Conservation (phyloP, 2,888 invertebrate genomes). For the Lottia gigantea region DNA sequence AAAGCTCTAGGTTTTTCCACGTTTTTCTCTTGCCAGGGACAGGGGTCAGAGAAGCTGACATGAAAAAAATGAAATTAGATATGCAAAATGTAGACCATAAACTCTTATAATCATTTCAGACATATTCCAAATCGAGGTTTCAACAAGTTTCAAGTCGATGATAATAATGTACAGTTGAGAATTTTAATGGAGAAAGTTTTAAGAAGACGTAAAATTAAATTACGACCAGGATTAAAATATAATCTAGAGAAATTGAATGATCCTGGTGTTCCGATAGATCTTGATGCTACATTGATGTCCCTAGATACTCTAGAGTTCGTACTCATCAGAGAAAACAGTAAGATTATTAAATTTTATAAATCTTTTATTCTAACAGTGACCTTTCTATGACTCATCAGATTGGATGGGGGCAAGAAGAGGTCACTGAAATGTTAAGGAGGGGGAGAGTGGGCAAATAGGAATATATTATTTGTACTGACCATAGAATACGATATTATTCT, state of each 20-base stretch:
- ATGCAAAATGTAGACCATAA: too few species aligned
- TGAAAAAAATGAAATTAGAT: too few species aligned
- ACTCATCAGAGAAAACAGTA: constrained; percentile 66
- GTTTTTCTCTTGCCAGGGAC: too few species aligned
- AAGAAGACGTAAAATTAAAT: constrained; percentile 57
- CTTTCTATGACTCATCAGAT: too few species aligned
- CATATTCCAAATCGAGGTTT: constrained; percentile 65
- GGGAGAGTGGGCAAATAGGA: too few species aligned
- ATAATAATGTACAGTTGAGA: constrained; percentile 51
- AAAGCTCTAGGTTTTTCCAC: too few species aligned
- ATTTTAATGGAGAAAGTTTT: constrained; percentile 61
- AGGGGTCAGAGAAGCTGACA: too few species aligned
- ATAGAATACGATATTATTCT: too few species aligned
- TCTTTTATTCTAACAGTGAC: too few species aligned
- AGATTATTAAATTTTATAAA: constrained; percentile 26
- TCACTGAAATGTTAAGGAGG: too few species aligned
- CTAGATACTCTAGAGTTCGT: constrained; percentile 66
- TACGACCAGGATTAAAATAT: constrained; percentile 62
- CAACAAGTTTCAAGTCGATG: constrained; percentile 66
- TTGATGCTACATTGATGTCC: constrained; percentile 60
- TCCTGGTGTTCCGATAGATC: constrained; percentile 63
- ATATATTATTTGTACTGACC: too few species aligned
- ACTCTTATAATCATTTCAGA: constrained; percentile 39
- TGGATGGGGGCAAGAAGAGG: too few species aligned
- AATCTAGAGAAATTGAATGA: constrained; percentile 66